A percentile compares a stretch with the other conserved stretches of the same genome.
Conservation (phyloP, 2,888 invertebrate genomes). For the Cosmorhoe ocellata region DNA sequence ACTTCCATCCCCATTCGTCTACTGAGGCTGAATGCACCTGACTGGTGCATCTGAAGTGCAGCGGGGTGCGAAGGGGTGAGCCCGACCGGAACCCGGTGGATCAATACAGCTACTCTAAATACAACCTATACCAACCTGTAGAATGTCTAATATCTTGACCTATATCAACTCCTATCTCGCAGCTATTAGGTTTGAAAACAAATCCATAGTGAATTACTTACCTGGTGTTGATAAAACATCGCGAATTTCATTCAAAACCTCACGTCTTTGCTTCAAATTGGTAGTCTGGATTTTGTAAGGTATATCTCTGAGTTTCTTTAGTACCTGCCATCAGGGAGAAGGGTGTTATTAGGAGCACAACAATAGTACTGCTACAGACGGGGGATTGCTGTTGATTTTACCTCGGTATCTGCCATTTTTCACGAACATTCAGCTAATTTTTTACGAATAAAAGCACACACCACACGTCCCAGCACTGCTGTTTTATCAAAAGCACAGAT, state of each 20-base stretch:
- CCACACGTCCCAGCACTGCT: conserved; percentile 22
- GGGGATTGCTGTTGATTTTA: conserved; percentile 50
- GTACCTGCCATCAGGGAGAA: conserved; percentile 73
- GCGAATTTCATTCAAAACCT: conserved; percentile 86
- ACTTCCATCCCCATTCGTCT: not conserved
- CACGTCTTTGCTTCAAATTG: conserved; percentile 86
- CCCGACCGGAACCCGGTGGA: conserved; percentile 33
- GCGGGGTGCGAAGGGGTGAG: not conserved
- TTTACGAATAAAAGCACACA: conserved; percentile 22
- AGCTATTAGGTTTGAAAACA: not conserved
- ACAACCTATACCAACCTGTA: conserved; percentile 35
- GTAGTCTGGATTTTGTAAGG: conserved; percentile 88
- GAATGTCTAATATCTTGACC: conserved; percentile 15
- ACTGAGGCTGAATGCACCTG: not conserved
- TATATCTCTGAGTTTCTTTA: conserved; percentile 87
- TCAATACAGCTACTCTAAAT: conserved; percentile 43
- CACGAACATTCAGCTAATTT: conserved; percentile 58
- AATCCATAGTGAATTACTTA: conserved; percentile 51
- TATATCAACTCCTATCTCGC: not conserved
- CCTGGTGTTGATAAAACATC: conserved; percentile 88
- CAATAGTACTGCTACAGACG: conserved; percentile 12
- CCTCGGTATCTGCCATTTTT: conserved; percentile 87
- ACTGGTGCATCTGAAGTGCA: conserved; percentile 13
- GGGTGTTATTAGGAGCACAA: conserved; percentile 18
- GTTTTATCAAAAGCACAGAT: conserved; percentile 8